Conservation (phyloP, 2,888 invertebrate genomes). For the Taenaris catops region DNA sequence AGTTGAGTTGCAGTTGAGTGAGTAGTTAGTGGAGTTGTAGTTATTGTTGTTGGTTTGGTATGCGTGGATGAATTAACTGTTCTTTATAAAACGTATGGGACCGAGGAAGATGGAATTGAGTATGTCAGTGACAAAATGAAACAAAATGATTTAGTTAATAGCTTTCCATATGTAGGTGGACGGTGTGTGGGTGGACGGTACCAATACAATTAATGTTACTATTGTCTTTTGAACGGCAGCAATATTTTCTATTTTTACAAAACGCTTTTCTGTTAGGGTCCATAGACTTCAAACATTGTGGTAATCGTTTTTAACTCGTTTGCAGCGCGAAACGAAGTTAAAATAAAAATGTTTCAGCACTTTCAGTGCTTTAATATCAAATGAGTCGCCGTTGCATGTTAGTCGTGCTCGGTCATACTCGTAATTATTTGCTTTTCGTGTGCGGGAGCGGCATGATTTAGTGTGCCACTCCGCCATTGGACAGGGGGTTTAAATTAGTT, state of each 20-base stretch:
- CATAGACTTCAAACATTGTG: not conserved
- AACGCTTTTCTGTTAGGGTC: too few species aligned
- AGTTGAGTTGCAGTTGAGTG: too few species aligned
- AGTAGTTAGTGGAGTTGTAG: too few species aligned
- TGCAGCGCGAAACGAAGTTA: constrained; percentile 1
- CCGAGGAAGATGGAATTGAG: too few species aligned
- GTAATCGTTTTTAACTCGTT: too few species aligned
- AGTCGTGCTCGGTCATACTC: constrained; percentile 55
- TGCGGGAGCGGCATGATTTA: constrained; percentile 71
- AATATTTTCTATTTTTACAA: not conserved
- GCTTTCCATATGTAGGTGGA: too few species aligned
- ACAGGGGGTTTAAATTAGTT: constrained; percentile 67
- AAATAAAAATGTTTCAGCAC: constrained; percentile 46
- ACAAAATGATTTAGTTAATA: too few species aligned
- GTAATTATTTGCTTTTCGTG: constrained; percentile 57
- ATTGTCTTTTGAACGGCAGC: constrained; percentile 5
- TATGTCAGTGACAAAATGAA: too few species aligned
- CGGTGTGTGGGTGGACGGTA: not conserved
- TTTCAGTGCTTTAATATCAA: constrained; percentile 48
- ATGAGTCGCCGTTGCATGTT: constrained; percentile 51
- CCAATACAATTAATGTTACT: constrained; percentile 6
- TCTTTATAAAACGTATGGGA: too few species aligned
- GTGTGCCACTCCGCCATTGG: constrained; percentile 45
- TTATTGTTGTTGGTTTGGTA: too few species aligned
- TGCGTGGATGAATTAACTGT: too few species aligned